Evolutionary conservation across 2,797 vertebrate species (phyloP).

Genomic region (Presbytis comata): DNA sequence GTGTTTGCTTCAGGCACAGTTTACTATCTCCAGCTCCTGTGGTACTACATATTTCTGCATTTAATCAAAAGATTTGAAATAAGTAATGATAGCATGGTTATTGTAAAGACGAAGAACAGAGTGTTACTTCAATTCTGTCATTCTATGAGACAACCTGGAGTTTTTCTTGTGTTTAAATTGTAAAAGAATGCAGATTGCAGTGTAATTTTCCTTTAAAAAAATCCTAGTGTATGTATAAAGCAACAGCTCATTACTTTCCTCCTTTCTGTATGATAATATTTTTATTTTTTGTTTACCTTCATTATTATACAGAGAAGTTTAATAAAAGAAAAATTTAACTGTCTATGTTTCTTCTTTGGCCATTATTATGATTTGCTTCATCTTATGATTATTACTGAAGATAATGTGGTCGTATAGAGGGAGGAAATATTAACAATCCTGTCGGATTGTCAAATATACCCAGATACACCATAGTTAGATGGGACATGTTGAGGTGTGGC

Average conservation of each 20-base stretch:
- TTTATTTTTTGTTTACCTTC: background rate
- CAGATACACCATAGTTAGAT: background rate
- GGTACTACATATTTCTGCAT: background rate
- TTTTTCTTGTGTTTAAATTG: conserved; percentile 28
- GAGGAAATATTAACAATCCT: background rate
- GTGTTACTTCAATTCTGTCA: background rate
- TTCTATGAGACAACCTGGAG: background rate
- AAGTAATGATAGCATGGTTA: background rate
- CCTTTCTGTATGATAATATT: background rate
- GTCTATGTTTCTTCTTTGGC: background rate
- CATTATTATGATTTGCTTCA: background rate
- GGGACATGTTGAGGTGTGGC: background rate
- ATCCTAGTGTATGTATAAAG: background rate
- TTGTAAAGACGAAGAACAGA: background rate
- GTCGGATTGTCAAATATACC: background rate
- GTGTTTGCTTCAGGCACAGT: background rate
- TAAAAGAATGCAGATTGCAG: background rate
- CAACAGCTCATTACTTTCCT: background rate
- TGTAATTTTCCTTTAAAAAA: background rate
- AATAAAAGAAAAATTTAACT: background rate
- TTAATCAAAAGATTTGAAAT: background rate
- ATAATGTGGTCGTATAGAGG: background rate
- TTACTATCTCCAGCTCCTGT: background rate
- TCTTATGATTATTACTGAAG: background rate
- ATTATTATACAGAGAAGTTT: background rate